Evolutionary conservation across 2,797 vertebrate genomes (phyloP).

Genomic region (Mormyrops attenuatus): DNA sequence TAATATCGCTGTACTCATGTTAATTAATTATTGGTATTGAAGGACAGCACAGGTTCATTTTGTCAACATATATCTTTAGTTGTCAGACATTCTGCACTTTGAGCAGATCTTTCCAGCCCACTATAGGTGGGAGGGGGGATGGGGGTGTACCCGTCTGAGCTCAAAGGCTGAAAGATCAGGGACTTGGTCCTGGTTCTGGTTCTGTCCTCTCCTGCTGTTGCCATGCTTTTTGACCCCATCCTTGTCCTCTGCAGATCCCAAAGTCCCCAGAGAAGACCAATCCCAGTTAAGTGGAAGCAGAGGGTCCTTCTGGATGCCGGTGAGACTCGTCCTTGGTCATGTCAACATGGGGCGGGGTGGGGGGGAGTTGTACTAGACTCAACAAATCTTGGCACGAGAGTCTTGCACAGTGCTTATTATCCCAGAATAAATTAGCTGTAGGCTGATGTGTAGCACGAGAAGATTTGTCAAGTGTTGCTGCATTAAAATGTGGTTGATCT

Average conservation of each 20-base stretch:
- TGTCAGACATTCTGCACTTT: background rate
- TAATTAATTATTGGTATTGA: background rate
- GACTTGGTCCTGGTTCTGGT: background rate
- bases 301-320: slow-evolving; percentile 29
- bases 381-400: background rate
- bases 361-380: background rate
- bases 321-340: background rate
- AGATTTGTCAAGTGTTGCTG: background rate
- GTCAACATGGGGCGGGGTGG: background rate
- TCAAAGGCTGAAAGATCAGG: background rate
- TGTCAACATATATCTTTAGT: background rate
- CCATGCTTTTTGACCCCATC: background rate
- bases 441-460: background rate
- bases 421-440: background rate
- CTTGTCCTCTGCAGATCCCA: slow-evolving; percentile 43
- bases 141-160: background rate
- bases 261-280: slow-evolving; percentile 64
- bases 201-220: background rate
- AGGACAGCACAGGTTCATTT: background rate
- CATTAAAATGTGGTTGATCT: background rate
- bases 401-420: background rate
- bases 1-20: background rate
- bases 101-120: background rate
- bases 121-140: background rate
- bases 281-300: slow-evolving; percentile 56